Base-by-base conservation (phyloP, 2,888 invertebrate genomes). In the Lordiphosa andalusiaca region DNA sequence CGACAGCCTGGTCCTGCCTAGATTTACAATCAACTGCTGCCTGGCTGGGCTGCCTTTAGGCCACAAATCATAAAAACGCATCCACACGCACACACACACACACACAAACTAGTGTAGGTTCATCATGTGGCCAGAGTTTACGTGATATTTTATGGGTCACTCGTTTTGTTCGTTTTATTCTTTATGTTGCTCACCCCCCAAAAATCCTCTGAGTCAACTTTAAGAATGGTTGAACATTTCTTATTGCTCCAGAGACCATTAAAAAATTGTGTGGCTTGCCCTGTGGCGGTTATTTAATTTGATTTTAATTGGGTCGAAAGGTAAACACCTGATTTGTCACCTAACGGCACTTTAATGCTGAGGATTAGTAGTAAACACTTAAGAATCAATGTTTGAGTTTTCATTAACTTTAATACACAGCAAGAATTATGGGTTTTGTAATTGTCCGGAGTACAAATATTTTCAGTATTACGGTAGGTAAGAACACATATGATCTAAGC, bases 101-200 rank as follows among this genome's bases (percentile, higher is more conserved):
- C 35, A 47, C 16, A 46, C 4, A 10, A 35, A 37, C 12, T 48
- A 35, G 64, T 49, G 48, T 39, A 57, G 53, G 56, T 58, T 50
- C 57, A 53, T 58, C 65, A 57, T 55, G 39, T 41, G 49, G 42
- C 61, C 54, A 48, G 67, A 76, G 68, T 75, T 70, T 70, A 84
- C 84, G 82, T 84, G 69, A 74, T 81, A 73, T 84, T 74, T 84
- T 74, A 77, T 84, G 82, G 80, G 74, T 84, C 78, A 81, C 72
- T 81, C 62, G 71, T 46, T 54, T 73, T 58, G 58, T 33, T 33
- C 48, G 30, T 30, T 30, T 2, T 23, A 4, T 23, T 23, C 23
- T 2, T 23, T 23, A 6, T 3, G 30, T 30, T 30, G 30, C 21
- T 57, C 62, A 66, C 69, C 58, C 40, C 48, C 42, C 48, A 63